These are phyloP conservation scores for Drosophila merina DNA, from an alignment of 2,888 invertebrate genomes.

Conservation along the genomic window DNA sequence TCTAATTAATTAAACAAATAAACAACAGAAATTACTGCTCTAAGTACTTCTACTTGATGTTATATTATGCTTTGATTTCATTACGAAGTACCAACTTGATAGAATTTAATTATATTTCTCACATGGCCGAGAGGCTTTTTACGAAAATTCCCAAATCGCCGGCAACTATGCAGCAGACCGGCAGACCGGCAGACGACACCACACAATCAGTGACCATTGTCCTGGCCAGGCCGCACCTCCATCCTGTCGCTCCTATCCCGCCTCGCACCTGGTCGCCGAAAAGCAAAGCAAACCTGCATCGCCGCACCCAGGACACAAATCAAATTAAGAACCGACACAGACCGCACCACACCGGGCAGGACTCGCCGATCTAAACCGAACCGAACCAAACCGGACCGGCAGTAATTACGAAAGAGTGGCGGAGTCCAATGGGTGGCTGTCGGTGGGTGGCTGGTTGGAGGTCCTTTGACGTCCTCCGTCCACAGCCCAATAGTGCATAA, in stretches of 20 bases:
- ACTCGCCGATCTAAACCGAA: background rate
- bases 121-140: constrained; percentile 1
- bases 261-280: constrained; percentile 29
- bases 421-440: background rate
- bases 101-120: constrained; percentile 27
- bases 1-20: constrained; percentile 9
- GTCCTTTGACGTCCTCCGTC: constrained; percentile 16
- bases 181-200: constrained; percentile 15
- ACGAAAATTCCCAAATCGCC: constrained; percentile 13
- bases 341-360: constrained; percentile 21
- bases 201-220: constrained; percentile 45
- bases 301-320: constrained; percentile 49
- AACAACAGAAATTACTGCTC: background rate
- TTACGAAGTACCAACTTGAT: constrained; percentile 3
- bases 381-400: constrained; percentile 30
- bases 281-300: constrained; percentile 34
- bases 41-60: too few species aligned
- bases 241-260: constrained; percentile 6
- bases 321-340: constrained; percentile 47
- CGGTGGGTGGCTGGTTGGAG: background rate
- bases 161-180: constrained; percentile 31
- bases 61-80: too few species aligned
- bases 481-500: constrained; percentile 39
- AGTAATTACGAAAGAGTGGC: constrained; percentile 46
- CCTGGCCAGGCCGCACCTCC: constrained; percentile 22